Conservation (phyloP, 2,113 vertebrate species). For the Nettapus auritus region DNA sequence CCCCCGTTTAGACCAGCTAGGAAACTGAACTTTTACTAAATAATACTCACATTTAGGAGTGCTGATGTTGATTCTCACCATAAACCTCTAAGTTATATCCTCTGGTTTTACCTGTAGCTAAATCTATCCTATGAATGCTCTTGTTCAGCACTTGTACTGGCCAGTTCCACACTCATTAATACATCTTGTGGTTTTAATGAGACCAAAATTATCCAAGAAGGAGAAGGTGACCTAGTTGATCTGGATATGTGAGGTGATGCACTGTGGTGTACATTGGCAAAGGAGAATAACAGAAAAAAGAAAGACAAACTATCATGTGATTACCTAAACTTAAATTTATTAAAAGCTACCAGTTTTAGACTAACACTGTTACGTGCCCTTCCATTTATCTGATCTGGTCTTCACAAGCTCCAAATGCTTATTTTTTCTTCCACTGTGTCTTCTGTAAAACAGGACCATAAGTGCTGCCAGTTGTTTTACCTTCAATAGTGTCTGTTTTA, state of each 20-base stretch:
- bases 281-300: neutral
- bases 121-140: neutral
- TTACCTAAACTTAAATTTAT: neutral
- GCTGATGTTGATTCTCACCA: neutral
- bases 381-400: neutral
- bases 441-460: neutral
- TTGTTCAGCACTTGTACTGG: neutral
- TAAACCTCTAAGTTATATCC: neutral
- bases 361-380: neutral
- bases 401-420: neutral
- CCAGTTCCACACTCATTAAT: neutral
- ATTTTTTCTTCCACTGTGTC: neutral
- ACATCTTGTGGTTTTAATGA: neutral
- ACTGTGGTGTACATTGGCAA: neutral
- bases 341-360: neutral
- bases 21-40: neutral
- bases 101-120: neutral
- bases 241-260: neutral
- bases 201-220: neutral
- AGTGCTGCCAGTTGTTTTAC: neutral
- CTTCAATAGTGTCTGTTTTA: neutral
- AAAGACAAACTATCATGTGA: neutral
- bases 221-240: fast-evolving
- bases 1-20: neutral
- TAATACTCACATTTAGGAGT: neutral